A percentile compares a stretch with the other conserved stretches of the same genome.
Evolutionary conservation across 2,797 vertebrate species (phyloP).

Genomic region (Peromyscus melanophrys): DNA sequence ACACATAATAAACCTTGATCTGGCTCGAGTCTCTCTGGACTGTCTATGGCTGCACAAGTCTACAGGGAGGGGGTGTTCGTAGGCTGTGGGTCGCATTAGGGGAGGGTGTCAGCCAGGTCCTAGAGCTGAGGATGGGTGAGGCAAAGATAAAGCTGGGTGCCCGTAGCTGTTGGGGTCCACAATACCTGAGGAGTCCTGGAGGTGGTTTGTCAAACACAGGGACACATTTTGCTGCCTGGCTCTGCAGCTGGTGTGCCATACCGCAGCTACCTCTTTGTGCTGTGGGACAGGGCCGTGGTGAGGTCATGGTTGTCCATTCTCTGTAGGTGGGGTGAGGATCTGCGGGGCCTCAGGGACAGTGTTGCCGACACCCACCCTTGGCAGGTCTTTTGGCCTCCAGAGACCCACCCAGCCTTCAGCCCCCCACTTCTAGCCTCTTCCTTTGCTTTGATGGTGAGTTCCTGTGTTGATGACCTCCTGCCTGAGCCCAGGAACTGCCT

Average conservation of each 20-base stretch:
- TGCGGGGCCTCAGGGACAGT: fast-evolving
- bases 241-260: background rate
- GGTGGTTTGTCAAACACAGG: background rate
- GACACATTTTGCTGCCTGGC: fast-evolving
- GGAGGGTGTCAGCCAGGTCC: background rate
- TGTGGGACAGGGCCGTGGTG: background rate
- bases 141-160: background rate
- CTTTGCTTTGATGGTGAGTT: background rate
- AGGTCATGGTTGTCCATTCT: fast-evolving
- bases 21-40: background rate
- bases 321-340: background rate
- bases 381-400: background rate
- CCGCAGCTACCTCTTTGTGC: background rate
- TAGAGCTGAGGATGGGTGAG: background rate
- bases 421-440: background rate
- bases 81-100: background rate
- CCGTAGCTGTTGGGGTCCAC: background rate
- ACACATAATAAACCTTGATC: conserved; percentile 76
- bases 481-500: background rate
- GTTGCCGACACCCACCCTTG: fast-evolving
- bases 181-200: background rate
- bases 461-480: background rate
- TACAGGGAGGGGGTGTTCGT: background rate
- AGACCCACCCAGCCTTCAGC: background rate
- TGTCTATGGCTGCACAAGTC: background rate